phyloP scores from a whole-genome alignment of 1,140 invertebrate species.

The Atta texana region DNA sequence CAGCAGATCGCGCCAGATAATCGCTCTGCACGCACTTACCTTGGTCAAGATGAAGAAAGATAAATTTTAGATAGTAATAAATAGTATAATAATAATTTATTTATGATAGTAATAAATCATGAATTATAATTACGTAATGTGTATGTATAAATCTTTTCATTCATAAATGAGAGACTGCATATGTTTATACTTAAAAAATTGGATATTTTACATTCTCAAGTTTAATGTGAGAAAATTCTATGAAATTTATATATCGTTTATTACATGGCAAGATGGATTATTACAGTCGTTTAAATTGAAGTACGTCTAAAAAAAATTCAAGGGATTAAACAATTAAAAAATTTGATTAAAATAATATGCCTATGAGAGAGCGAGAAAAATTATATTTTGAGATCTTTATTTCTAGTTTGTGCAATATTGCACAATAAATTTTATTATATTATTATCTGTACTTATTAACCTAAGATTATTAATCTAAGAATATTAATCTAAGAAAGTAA shows the following conservation, averaged over 20 bases:
- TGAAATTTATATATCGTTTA: neutral
- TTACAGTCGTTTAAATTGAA: neutral
- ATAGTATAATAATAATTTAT: neutral
- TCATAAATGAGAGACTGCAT: neutral
- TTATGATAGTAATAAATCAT: constrained; percentile 2
- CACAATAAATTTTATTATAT: neutral
- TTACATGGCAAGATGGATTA: neutral
- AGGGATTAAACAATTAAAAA: neutral
- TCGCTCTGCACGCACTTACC: neutral
- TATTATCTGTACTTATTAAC: neutral
- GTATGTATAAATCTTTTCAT: neutral
- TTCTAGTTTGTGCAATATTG: neutral
- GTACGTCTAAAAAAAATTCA: neutral
- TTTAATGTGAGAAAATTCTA: neutral
- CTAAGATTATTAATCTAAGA: too few relatives aligned
- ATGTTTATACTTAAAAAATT: neutral
- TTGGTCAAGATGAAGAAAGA: constrained; percentile 4
- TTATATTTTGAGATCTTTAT: neutral
- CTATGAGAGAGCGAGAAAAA: neutral
- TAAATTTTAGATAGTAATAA: constrained; percentile 15
- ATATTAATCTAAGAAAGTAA: neutral
- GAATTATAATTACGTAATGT: neutral
- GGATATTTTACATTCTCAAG: neutral
- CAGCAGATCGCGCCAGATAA: constrained; percentile 25
- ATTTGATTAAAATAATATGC: neutral